A percentile compares a stretch with the other conserved stretches of the same genome.
Conservation (phyloP, 1,140 invertebrate species). For the Heliconius himera region DNA sequence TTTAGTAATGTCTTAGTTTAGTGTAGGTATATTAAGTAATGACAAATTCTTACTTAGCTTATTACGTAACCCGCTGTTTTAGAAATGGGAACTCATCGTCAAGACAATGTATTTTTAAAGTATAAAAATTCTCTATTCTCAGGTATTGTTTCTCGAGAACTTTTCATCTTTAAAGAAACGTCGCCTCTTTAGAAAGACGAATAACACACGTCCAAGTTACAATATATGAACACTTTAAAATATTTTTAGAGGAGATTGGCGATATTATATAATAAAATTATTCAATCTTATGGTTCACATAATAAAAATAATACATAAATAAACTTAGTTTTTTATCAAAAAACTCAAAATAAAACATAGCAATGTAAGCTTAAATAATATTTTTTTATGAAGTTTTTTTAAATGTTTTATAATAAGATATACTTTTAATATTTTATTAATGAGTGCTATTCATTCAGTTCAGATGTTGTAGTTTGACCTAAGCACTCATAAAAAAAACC, state of each 20-base stretch:
- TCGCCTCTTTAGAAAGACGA: slow-evolving; percentile 33
- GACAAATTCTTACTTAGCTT: background rate
- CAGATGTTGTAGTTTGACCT: too few relatives aligned
- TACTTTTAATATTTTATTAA: too few relatives aligned
- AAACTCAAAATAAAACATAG: too few relatives aligned
- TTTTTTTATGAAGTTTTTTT: too few relatives aligned
- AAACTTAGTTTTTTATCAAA: too few relatives aligned
- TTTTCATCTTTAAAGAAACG: slow-evolving; percentile 41
- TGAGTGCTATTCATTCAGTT: too few relatives aligned
- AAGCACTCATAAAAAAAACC: too few relatives aligned
- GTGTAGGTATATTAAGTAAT: background rate
- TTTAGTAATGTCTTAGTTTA: too few relatives aligned
- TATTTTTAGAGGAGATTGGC: background rate
- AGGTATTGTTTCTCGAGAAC: slow-evolving; percentile 42
- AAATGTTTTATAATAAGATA: too few relatives aligned
- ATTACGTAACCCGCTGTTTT: slow-evolving; percentile 22
- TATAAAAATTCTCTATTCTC: slow-evolving; percentile 36
- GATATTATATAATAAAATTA: background rate
- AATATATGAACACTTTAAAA: slow-evolving; percentile 15
- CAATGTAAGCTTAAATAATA: too few relatives aligned
- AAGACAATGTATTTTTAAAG: slow-evolving; percentile 38
- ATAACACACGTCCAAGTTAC: slow-evolving; percentile 25
- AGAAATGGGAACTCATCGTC: slow-evolving; percentile 28
- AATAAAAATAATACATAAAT: background rate
- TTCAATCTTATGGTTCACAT: background rate